These are phyloP conservation scores for Drosophila maculinotata DNA, from an alignment of 2,888 invertebrate genomes.

Conservation along the genomic window DNA sequence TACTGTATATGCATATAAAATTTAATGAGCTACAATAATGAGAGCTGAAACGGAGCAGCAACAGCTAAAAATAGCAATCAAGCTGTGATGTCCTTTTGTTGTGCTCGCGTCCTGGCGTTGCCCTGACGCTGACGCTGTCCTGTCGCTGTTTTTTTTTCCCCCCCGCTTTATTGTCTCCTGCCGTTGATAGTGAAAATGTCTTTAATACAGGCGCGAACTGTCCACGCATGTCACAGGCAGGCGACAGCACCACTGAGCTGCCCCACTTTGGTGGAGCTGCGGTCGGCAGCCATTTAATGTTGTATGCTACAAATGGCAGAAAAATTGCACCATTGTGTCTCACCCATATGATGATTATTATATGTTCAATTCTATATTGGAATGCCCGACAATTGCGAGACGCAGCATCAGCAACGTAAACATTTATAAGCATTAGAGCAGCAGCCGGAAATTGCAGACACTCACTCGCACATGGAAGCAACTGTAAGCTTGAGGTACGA, in stretches of 20 bases:
- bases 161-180: constrained; percentile 28
- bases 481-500: constrained; percentile 11
- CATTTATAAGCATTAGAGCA: constrained; percentile 74
- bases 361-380: constrained; percentile 67
- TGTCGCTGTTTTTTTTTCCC: background rate
- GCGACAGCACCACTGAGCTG: constrained; percentile 18
- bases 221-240: constrained; percentile 17
- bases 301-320: constrained; percentile 23
- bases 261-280: background rate
- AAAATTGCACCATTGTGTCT: constrained; percentile 37
- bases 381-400: constrained; percentile 63
- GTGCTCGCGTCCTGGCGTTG: constrained; percentile 5
- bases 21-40: constrained; percentile 74
- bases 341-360: constrained; percentile 43
- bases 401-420: constrained; percentile 32
- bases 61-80: constrained; percentile 62
- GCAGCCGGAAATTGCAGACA: constrained; percentile 73
- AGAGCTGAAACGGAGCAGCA: constrained; percentile 39
- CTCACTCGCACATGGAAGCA: constrained; percentile 43
- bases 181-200: constrained; percentile 35
- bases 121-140: background rate
- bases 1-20: constrained; percentile 64
- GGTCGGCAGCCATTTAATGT: constrained; percentile 43
- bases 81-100: constrained; percentile 33
- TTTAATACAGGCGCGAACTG: constrained; percentile 34